These are phyloP conservation scores for Phthorimaea operculella DNA, from an alignment of 1,140 invertebrate genomes.

Conservation along the genomic window DNA sequence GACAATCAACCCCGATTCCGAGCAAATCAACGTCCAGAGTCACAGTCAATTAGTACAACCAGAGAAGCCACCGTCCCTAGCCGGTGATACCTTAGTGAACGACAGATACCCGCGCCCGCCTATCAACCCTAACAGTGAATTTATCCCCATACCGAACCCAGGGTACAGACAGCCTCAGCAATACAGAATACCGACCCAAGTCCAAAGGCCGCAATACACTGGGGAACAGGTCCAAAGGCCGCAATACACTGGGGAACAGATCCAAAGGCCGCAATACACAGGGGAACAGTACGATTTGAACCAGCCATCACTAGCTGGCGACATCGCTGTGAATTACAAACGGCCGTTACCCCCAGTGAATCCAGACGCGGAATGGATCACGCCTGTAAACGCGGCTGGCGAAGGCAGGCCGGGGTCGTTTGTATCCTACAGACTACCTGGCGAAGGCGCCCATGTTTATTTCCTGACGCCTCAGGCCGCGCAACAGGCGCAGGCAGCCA, in stretches of 20 bases:
- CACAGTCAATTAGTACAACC: conserved; percentile 35
- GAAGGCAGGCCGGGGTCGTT: conserved; percentile 68
- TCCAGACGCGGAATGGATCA: conserved; percentile 76
- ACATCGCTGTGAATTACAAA: conserved; percentile 74
- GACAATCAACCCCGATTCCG: conserved; percentile 74
- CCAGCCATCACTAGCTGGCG: conserved; percentile 66
- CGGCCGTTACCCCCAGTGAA: conserved; percentile 71
- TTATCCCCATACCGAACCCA: conserved; percentile 67
- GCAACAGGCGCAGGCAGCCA: conserved; percentile 62
- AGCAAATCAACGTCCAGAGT: conserved; percentile 30
- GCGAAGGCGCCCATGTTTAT: conserved; percentile 78
- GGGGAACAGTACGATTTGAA: conserved; percentile 52
- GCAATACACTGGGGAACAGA: conserved; percentile 41
- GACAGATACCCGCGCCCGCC: conserved; percentile 70
- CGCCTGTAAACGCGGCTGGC: conserved; percentile 51
- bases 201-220: conserved; percentile 39
- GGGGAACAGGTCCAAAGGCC: conserved; percentile 37
- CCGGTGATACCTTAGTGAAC: conserved; percentile 73
- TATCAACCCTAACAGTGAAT: conserved; percentile 75
- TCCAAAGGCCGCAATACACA: conserved; percentile 39
- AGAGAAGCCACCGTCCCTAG: conserved; percentile 59
- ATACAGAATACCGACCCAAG: conserved; percentile 42
- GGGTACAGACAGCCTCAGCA: conserved; percentile 54
- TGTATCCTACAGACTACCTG: conserved; percentile 76
- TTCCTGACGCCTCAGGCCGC: conserved; percentile 78